Evolutionary conservation across 1,140 invertebrate genomes (phyloP).

Genomic region (Daktulosphaira vitifoliae): DNA sequence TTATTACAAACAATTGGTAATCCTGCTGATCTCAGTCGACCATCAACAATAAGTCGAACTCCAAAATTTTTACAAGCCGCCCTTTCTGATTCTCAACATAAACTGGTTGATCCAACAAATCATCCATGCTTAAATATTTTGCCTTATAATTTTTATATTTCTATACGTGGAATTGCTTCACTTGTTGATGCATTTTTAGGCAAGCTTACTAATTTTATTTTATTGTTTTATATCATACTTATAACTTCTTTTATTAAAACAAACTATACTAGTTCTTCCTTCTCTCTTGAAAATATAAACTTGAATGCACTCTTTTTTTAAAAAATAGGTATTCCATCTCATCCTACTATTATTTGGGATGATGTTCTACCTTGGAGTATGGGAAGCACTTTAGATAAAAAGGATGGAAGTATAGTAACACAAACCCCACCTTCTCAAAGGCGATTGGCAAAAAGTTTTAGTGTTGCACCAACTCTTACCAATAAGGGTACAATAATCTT

Average conservation of each 20-base stretch:
- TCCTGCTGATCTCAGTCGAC: slow-evolving; percentile 80
- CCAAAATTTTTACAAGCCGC: slow-evolving; percentile 59
- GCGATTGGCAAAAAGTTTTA: slow-evolving; percentile 79
- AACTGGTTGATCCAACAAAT: slow-evolving; percentile 64
- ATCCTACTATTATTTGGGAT: slow-evolving; percentile 29
- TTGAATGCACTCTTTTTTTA: slow-evolving; percentile 25
- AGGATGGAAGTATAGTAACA: slow-evolving; percentile 39
- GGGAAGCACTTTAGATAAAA: slow-evolving; percentile 22
- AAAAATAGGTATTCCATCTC: slow-evolving; percentile 24
- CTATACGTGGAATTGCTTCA: slow-evolving; percentile 84
- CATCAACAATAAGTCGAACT: slow-evolving; percentile 57
- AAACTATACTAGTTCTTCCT: too few species aligned
- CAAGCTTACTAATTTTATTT: slow-evolving; percentile 49
- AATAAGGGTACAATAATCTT: slow-evolving; percentile 47
- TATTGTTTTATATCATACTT: not conserved
- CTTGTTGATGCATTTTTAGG: slow-evolving; percentile 94
- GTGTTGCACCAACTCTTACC: slow-evolving; percentile 60
- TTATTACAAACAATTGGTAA: slow-evolving; percentile 87
- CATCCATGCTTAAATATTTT: slow-evolving; percentile 82
- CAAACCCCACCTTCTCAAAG: slow-evolving; percentile 71
- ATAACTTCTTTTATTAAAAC: too few species aligned
- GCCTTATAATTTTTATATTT: slow-evolving; percentile 84
- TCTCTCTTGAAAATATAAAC: slow-evolving; percentile 24
- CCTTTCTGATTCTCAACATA: slow-evolving; percentile 56
- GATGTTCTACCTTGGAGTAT: slow-evolving; percentile 18